Conservation (phyloP, 2,888 invertebrate species). For the Choreutis nemorana region DNA sequence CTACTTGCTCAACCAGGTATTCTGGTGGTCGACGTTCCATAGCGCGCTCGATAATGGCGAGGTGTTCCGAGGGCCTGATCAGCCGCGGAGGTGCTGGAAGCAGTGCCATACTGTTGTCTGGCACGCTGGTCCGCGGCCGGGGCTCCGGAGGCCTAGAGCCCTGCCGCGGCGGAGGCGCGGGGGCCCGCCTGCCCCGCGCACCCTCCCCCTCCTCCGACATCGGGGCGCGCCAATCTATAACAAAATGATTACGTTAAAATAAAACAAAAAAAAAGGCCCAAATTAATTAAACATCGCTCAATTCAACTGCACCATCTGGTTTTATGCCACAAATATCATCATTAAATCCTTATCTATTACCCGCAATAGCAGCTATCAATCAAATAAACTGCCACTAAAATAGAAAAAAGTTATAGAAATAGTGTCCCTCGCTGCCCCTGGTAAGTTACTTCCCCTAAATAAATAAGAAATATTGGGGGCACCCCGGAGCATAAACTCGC, state of each 20-base stretch:
- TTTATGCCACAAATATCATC: too few relatives aligned
- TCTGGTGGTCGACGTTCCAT: conserved; percentile 8
- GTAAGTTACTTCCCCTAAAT: too few relatives aligned
- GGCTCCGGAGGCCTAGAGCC: conserved; percentile 31
- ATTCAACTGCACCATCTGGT: too few relatives aligned
- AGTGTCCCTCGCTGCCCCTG: too few relatives aligned
- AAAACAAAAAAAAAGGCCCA: neutral
- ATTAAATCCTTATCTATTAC: too few relatives aligned
- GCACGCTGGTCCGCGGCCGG: conserved; percentile 7
- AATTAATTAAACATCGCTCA: too few relatives aligned
- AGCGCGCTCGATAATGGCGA: conserved; percentile 36
- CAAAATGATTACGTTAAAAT: neutral
- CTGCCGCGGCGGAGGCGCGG: conserved; percentile 34
- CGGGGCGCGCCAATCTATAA: conserved; percentile 63
- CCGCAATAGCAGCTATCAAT: too few relatives aligned
- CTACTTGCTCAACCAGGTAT: neutral
- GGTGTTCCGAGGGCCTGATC: conserved; percentile 52
- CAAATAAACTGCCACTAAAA: too few relatives aligned
- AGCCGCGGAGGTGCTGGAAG: conserved; percentile 37
- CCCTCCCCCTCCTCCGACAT: conserved; percentile 57
- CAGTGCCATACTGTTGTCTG: conserved; percentile 8
- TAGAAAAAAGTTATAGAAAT: too few relatives aligned
- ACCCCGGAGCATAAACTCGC: too few relatives aligned
- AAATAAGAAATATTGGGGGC: too few relatives aligned
- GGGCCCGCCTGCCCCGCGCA: conserved; percentile 45